These are phyloP conservation scores for Leptoclinus maculatus DNA, from an alignment of 2,797 vertebrate species.

Conservation along the genomic window DNA sequence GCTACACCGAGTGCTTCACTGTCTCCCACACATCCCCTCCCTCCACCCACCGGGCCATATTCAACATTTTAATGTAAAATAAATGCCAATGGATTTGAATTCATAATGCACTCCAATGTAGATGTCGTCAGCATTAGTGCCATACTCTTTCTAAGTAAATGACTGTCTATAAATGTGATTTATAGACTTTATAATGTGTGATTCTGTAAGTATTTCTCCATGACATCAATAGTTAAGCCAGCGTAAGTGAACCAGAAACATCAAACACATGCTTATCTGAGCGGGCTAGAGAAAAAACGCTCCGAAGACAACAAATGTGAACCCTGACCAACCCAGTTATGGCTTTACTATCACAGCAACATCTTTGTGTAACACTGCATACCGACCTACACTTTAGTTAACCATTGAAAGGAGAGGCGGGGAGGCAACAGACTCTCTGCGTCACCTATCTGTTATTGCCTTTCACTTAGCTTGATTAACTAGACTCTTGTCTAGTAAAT, in stretches of 20 bases:
- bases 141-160: slow-evolving; percentile 15
- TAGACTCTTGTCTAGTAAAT: slow-evolving; percentile 55
- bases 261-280: slow-evolving; percentile 31
- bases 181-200: background rate
- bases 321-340: slow-evolving; percentile 53
- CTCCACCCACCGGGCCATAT: slow-evolving; percentile 44
- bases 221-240: background rate
- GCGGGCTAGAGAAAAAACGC: background rate
- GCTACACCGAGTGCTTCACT: slow-evolving; percentile 57
- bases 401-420: slow-evolving; percentile 58
- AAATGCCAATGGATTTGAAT: slow-evolving; percentile 40
- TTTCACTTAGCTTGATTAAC: slow-evolving; percentile 77
- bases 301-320: slow-evolving; percentile 62
- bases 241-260: background rate
- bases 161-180: slow-evolving; percentile 10
- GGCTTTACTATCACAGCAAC: slow-evolving; percentile 43
- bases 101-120: slow-evolving; percentile 3
- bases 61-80: slow-evolving; percentile 51
- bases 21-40: slow-evolving; percentile 50
- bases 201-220: slow-evolving; percentile 1
- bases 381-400: slow-evolving; percentile 52
- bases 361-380: slow-evolving; percentile 48
- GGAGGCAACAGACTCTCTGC: slow-evolving; percentile 15
- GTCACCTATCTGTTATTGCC: slow-evolving; percentile 57
- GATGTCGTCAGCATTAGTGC: slow-evolving; percentile 30